A percentile compares a stretch with the other conserved stretches of the same genome.
Evolutionary conservation across 2,113 vertebrate species (phyloP).

Genomic region (Lycaon pictus): DNA sequence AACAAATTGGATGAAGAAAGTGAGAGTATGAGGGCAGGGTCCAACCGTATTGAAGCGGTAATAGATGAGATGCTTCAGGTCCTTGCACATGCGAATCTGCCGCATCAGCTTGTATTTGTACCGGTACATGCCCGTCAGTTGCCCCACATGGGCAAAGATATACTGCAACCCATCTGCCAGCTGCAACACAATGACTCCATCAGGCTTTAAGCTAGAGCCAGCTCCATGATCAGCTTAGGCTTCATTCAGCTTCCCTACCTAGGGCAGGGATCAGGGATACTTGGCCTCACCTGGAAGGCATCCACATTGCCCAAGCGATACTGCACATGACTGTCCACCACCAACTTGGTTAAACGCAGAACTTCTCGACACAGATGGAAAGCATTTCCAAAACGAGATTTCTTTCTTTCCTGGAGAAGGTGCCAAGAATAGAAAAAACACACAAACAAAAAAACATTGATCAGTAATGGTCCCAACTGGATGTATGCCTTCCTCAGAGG

Average conservation of each 20-base stretch:
- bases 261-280: neutral
- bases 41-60: constrained; percentile 99
- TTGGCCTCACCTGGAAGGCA: constrained; percentile 94
- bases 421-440: constrained; percentile 1
- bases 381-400: constrained; percentile 98
- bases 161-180: constrained; percentile 98
- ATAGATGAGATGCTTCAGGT: constrained; percentile 99
- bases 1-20: neutral
- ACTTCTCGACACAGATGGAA: constrained; percentile 99
- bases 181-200: constrained; percentile 83
- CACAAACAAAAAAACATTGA: no score
- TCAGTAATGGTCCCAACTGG: neutral
- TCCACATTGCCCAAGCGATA: constrained; percentile 99
- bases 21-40: neutral
- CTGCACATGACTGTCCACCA: constrained; percentile 99
- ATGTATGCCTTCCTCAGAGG: neutral
- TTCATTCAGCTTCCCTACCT: neutral
- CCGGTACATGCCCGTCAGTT: constrained; percentile 99
- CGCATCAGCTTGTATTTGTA: constrained; percentile 99
- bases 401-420: constrained; percentile 94
- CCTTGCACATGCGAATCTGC: constrained; percentile 99
- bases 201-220: neutral
- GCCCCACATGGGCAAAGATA: constrained; percentile 99
- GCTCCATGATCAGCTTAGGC: neutral
- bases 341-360: constrained; percentile 96